These are phyloP conservation scores for Drosophila phalerata DNA, from an alignment of 2,888 invertebrate genomes.

Conservation along the genomic window DNA sequence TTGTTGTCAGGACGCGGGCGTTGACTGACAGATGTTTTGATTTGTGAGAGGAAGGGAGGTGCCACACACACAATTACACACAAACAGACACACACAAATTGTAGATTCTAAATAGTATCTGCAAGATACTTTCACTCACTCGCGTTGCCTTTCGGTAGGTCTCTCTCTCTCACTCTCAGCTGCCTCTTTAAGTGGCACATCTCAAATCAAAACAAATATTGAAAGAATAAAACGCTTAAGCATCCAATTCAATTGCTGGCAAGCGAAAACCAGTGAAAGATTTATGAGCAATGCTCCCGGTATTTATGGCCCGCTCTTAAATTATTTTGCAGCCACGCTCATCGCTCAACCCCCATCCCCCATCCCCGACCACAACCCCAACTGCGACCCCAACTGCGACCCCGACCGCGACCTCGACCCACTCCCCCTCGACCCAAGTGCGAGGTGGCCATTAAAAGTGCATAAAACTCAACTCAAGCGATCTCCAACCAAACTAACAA, in stretches of 20 bases:
- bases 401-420: not conserved
- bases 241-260: conserved; percentile 75
- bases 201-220: conserved; percentile 77
- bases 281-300: conserved; percentile 76
- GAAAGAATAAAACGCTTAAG: conserved; percentile 70
- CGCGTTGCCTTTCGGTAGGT: not conserved
- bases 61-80: conserved; percentile 1
- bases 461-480: conserved; percentile 48
- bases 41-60: conserved; percentile 52
- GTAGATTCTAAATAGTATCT: conserved; percentile 27
- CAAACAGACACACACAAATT: not conserved
- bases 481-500: conserved; percentile 34
- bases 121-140: conserved; percentile 31
- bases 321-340: conserved; percentile 59
- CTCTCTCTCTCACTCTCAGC: not conserved
- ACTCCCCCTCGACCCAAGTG: not conserved
- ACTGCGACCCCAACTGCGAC: conserved; percentile 3
- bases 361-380: not conserved
- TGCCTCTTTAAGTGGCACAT: conserved; percentile 33
- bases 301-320: conserved; percentile 72
- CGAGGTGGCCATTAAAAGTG: conserved; percentile 55
- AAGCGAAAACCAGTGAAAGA: conserved; percentile 80
- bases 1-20: conserved; percentile 73
- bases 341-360: conserved; percentile 9
- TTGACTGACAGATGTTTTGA: conserved; percentile 84